These are phyloP conservation scores for Apis cerana DNA, from an alignment of 1,140 invertebrate genomes.

Conservation along the genomic window DNA sequence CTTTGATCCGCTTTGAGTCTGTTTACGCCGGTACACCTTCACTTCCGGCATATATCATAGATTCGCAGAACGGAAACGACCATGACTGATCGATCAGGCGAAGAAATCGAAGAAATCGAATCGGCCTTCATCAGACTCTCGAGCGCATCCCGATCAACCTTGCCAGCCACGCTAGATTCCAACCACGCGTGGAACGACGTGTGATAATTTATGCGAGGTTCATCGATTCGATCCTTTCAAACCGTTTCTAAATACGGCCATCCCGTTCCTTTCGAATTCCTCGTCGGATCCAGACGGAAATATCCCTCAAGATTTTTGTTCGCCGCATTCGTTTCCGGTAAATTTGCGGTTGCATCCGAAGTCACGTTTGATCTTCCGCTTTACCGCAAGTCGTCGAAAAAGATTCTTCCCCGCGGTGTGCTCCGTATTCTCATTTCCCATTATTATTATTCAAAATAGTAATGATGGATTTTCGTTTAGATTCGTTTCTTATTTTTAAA, in stretches of 20 bases:
- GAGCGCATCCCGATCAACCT: background rate
- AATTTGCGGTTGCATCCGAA: conserved; percentile 32
- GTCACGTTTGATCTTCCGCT: conserved; percentile 17
- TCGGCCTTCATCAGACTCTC: background rate
- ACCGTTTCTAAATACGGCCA: background rate
- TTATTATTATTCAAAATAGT: background rate
- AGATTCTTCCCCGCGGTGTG: background rate
- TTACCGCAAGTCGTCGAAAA: background rate
- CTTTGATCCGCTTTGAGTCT: conserved; percentile 47
- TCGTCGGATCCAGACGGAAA: background rate
- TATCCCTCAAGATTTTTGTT: background rate
- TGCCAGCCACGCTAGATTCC: background rate
- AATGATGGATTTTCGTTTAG: no score
- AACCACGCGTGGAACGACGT: no score
- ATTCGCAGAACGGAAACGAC: conserved; percentile 26
- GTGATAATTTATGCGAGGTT: background rate
- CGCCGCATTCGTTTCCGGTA: conserved; percentile 41
- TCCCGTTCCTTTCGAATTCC: background rate
- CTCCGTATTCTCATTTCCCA: background rate
- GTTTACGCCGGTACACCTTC: conserved; percentile 37
- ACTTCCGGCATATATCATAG: conserved; percentile 57
- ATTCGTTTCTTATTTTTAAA: no score
- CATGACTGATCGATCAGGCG: background rate
- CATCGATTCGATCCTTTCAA: background rate
- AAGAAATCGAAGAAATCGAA: conserved; percentile 40